Evolutionary conservation across 2,797 vertebrate species (phyloP), one percentile per base, ranked within the genome.

Genomic region (Alfaro cultratus): DNA sequence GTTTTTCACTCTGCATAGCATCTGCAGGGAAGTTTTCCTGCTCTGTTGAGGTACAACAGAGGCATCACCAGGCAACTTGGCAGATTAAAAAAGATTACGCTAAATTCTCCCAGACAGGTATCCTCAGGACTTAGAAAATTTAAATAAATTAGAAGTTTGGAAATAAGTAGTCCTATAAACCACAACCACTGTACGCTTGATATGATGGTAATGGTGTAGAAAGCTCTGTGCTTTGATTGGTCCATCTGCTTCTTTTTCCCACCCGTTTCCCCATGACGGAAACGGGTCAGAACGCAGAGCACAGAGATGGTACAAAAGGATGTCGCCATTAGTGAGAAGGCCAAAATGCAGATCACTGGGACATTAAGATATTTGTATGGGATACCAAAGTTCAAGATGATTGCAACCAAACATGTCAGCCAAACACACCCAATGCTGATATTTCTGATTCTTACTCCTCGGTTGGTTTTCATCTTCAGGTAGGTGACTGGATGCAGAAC

Each of bases 401-500:
- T 5, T 26, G 62, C 1, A 1, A 34, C 47, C 7, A 74, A 68
- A 39, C 60, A 31, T 3, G 53, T 10, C 8, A 81, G 43, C 75
- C 80, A 81, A 75, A 73, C 45, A 31, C 23, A 76, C 0, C 64
- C 45, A 21, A 36, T 43, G 64, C 45, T 49, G 36, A 73, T 26
- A 31, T 51, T 76, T 36, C 55, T 73, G 53, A 72, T 76, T 12
- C 45, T 45, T 9, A 34, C 29, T 1, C 74, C 80, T 39, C 26
- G 21, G 15, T 2, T 15, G 6, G n/a, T 49, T 41, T 53, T 72
- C 21, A 70, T 26, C 67, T 36, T 6, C 43, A 60, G 31, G 77
- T 49, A 73, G 73, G 18, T 41, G n/a, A 88, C 6, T 23, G 87
- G 83, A 16, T 87, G 80, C 64, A 85, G 77, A 0, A 84, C 81